phyloP scores from a whole-genome alignment of 2,888 invertebrate genomes.

The Ochlodes sylvanus region DNA sequence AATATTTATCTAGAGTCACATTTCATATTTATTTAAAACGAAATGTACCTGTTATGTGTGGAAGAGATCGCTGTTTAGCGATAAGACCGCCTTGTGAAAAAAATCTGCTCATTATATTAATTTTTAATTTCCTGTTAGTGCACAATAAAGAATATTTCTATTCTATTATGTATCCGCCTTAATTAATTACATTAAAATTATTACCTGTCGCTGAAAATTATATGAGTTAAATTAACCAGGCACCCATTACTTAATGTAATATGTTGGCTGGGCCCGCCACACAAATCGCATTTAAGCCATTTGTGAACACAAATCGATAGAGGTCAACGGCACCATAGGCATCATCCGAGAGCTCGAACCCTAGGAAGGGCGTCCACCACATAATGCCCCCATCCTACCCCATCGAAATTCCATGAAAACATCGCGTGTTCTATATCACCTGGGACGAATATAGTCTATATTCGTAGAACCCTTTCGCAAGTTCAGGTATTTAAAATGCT shows the following conservation, averaged over 20 bases:
- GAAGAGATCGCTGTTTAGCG: too few species aligned
- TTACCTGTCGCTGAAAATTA: neutral
- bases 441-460: constrained; percentile 45
- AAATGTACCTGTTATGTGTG: too few species aligned
- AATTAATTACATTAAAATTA: neutral
- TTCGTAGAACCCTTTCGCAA: constrained; percentile 25
- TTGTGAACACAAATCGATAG: constrained; percentile 80
- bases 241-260: constrained; percentile 8
- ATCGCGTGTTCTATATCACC: constrained; percentile 72
- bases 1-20: too few species aligned
- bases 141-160: too few species aligned
- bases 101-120: too few species aligned
- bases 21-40: too few species aligned
- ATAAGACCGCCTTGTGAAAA: too few species aligned
- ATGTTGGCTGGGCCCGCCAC: constrained; percentile 20
- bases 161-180: too few species aligned
- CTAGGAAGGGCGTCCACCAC: constrained; percentile 74
- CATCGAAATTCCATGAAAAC: constrained; percentile 74
- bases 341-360: constrained; percentile 76
- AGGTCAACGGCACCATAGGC: constrained; percentile 82
- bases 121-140: too few species aligned
- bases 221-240: constrained; percentile 11
- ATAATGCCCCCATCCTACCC: constrained; percentile 69
- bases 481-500: constrained; percentile 10
- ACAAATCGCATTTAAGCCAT: constrained; percentile 74